Percentiles rank a stretch among this genome's conserved stretches.
Conservation (phyloP, 2,113 vertebrate genomes). For the Bungarus multicinctus region DNA sequence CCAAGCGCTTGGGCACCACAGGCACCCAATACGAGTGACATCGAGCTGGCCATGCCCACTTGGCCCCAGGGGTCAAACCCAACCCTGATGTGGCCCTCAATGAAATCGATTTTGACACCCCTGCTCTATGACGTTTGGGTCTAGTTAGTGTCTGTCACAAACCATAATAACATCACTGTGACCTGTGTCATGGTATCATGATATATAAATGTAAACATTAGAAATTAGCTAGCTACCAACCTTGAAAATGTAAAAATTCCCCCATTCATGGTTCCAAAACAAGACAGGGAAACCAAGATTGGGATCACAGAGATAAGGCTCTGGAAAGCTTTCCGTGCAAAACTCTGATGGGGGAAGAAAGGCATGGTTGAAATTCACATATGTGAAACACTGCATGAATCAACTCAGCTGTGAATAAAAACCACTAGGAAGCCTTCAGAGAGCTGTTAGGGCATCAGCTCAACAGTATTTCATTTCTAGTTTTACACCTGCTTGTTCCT, state of each 20-base stretch:
- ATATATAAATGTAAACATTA: background rate
- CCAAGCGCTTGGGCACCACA: too few species aligned
- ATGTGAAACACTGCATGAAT: background rate
- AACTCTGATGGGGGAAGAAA: constrained; percentile 69
- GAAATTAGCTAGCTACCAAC: constrained; percentile 50
- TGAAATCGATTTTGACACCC: too few species aligned
- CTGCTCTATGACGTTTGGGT: background rate
- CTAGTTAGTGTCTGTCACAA: background rate
- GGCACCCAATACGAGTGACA: too few species aligned
- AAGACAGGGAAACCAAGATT: constrained; percentile 82
- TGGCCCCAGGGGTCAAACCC: too few species aligned
- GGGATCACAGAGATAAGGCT: constrained; percentile 75
- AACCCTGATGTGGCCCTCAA: too few species aligned
- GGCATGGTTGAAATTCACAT: background rate
- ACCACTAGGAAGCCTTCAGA: background rate
- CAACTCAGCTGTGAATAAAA: background rate
- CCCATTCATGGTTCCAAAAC: constrained; percentile 84
- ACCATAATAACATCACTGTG: background rate
- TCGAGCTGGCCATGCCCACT: too few species aligned
- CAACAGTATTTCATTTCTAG: background rate
- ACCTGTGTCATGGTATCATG: background rate
- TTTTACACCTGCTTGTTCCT: background rate
- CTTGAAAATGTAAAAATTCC: constrained; percentile 80
- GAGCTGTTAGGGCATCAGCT: background rate
- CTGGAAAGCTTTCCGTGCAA: constrained; percentile 75